These are phyloP conservation scores for Nephrotoma flavescens DNA, from an alignment of 2,888 invertebrate genomes.

Conservation along the genomic window DNA sequence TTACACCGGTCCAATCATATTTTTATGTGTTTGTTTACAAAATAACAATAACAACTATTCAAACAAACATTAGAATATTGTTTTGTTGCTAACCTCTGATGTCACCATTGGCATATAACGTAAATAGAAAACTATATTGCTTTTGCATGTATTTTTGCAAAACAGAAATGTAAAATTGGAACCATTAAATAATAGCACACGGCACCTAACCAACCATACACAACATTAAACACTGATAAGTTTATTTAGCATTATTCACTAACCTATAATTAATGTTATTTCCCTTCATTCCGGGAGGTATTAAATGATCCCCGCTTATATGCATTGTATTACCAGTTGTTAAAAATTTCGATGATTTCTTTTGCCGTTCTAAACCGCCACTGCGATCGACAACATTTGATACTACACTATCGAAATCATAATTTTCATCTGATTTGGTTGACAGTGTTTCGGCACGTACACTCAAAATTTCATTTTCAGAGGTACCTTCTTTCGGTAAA, in stretches of 20 bases:
- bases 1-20: no score
- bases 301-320: conserved; percentile 21
- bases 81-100: neutral
- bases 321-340: conserved; percentile 24
- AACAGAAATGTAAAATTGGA: no score
- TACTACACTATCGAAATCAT: neutral
- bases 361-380: neutral
- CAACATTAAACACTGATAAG: neutral
- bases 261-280: conserved; percentile 7
- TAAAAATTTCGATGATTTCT: neutral
- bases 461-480: neutral
- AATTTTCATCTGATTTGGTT: neutral
- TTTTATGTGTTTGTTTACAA: no score
- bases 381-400: neutral
- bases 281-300: neutral
- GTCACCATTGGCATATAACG: neutral
- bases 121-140: neutral
- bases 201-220: neutral
- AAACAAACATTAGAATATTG: no score
- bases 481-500: neutral
- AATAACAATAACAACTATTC: no score
- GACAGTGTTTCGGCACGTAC: neutral
- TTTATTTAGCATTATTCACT: neutral
- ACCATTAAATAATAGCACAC: neutral
- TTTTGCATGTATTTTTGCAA: no score